Evolutionary conservation across 2,113 vertebrate species (phyloP), one percentile per base, ranked within the genome.

Genomic region (Helogale parvula): DNA sequence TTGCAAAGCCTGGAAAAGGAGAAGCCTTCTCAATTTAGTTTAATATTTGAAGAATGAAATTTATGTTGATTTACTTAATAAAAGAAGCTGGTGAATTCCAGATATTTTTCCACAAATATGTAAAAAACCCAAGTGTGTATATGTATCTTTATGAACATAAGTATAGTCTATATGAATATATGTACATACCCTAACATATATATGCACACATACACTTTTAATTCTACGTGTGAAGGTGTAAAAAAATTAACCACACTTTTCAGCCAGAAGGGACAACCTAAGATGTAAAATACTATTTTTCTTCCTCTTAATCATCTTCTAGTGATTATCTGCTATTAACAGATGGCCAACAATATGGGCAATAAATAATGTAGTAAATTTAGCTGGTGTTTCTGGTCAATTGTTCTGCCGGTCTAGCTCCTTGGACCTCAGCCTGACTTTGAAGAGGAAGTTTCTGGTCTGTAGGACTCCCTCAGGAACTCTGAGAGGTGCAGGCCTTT

Each of bases 321-420:
- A 93, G 63, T 92, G 80, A 92, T 90, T 96, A 71, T 92, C 54
- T 92, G 63, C 95, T 71, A 33, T 96, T 65, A 95, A 38, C 97
- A 97, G 98, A 97, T 98, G 96, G 97, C 54, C 57, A 68, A 87
- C 87, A 68, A 76, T 60, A 87, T 90, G 94, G 94, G 57, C 45
- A 95, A 88, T 96, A 90, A 88, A 85, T 84, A 93, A 50, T 50
- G 45, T 60, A 87, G 92, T 92, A 35, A 81, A 77, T 90, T 45
- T 71, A 90, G 71, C 90, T 79, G 80, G 31, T 92, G 31, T 72
- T 85, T 96, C 71, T 89, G 96, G 87, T 85, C 87, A 71, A 5
- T 93, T 50, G 57, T 4, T 69, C 79, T 83, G 80, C 65, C 57
- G 69, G 57, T 50, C 68, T 88, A 13, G 74, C 69, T 95, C 19